Conservation (phyloP, 2,888 invertebrate genomes). For the Allygus modestus region DNA sequence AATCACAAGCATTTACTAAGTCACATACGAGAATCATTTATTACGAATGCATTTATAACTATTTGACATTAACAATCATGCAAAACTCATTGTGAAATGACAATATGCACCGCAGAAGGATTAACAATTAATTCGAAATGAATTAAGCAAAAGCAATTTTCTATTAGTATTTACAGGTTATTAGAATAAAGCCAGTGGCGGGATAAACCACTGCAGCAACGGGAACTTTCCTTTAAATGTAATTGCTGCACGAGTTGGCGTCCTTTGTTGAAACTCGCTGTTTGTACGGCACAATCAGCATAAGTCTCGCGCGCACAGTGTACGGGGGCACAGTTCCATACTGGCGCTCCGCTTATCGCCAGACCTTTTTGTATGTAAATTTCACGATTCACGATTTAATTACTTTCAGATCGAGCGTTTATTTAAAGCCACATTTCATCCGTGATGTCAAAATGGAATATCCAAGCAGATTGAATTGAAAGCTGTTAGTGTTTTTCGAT, state of each 20-base stretch:
- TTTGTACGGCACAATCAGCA: conserved; percentile 17
- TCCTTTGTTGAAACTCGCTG: background rate
- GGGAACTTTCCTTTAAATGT: background rate
- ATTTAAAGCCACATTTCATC: background rate
- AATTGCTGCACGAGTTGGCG: conserved; percentile 13
- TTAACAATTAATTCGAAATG: too few species aligned
- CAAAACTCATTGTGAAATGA: too few species aligned
- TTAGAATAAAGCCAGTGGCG: background rate
- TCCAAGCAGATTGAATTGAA: background rate
- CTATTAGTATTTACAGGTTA: background rate
- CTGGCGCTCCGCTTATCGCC: background rate
- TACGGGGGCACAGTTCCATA: background rate
- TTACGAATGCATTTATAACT: too few species aligned
- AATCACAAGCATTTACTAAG: too few species aligned
- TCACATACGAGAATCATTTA: too few species aligned
- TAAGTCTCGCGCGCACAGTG: background rate
- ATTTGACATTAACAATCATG: too few species aligned
- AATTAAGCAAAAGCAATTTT: background rate
- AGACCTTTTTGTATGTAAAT: conserved; percentile 8
- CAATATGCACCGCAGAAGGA: too few species aligned
- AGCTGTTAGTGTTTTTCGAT: too few species aligned
- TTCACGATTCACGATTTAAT: background rate
- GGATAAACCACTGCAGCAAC: background rate
- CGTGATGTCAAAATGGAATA: background rate
- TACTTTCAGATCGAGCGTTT: background rate